Evolutionary conservation across 2,888 invertebrate species (phyloP), one percentile per base, ranked within the genome.

Genomic region (Ornithoptera alexandrae): DNA sequence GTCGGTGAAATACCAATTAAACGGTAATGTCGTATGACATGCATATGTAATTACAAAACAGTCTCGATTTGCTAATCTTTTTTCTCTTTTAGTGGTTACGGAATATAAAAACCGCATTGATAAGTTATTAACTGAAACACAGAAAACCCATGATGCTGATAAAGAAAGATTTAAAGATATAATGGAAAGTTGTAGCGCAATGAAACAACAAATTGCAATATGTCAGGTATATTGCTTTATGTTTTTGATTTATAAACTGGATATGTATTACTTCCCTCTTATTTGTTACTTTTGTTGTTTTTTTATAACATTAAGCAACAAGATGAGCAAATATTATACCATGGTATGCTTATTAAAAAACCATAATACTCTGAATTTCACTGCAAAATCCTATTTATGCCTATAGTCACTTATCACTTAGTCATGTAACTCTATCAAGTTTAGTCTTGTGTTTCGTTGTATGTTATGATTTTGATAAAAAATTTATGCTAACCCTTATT

Each of bases 71-170:
- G 68, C 53, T 63, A 60, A 58, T 39, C 17, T 18, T 4, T 65
- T 67, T 20, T 66, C 65, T 39, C 39, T 86, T 88, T 24, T 75
- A 90, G 90, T 87, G 72, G 88, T 90, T 15, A 89, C 90, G 0
- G 89, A 89, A 72, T 90, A 90, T 71, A 90, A 90, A 74, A 84
- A 87, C 70, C 80, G 82, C 12, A 84, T 90, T 62, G 90, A 90
- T 57, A 87, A 84, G 74, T 77, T 89, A n/a, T 71, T 90, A 53
- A 86, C 83, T 1, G 89, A 90, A 58, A 84, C 84, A 1, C 88
- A 89, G 70, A 84, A 83, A 73, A 78, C 82, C 15, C 83, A 86
- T 71, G 84, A 86, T 20, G 56, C 74, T 20, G 89, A 90, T 67
- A 88, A 87, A 69, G 84, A 83, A 36, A 82, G 76, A 36, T 87